Conservation (phyloP, 2,888 invertebrate genomes). For the Apamea epomidion region DNA sequence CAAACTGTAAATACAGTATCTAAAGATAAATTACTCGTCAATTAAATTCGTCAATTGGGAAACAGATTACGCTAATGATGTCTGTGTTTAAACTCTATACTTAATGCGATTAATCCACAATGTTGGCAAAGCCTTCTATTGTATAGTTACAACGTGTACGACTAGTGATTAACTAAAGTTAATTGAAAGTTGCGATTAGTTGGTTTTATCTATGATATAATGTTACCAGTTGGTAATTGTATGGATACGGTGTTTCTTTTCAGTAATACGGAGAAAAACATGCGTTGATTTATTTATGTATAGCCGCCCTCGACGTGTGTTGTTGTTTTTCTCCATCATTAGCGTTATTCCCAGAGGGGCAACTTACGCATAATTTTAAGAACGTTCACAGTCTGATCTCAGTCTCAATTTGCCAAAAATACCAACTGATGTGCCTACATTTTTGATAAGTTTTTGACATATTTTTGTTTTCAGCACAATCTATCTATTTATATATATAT, state of each 20-base stretch:
- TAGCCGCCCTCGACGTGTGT: background rate
- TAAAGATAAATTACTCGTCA: slow-evolving; percentile 42
- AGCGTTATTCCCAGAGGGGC: background rate
- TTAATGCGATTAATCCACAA: slow-evolving; percentile 41
- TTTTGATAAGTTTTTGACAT: too few relatives aligned
- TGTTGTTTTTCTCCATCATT: background rate
- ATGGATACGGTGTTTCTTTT: background rate
- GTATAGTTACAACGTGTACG: background rate
- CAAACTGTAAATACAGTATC: slow-evolving; percentile 5
- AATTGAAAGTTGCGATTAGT: slow-evolving; percentile 10
- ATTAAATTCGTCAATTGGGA: slow-evolving; percentile 37
- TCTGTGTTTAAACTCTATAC: slow-evolving; percentile 38
- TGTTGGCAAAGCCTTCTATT: slow-evolving; percentile 17
- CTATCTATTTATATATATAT: too few relatives aligned
- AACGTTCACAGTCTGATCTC: too few relatives aligned
- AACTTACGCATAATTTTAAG: too few relatives aligned
- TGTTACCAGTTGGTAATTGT: background rate
- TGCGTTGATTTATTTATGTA: background rate
- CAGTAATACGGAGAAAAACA: background rate
- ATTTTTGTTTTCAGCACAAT: too few relatives aligned
- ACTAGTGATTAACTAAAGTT: slow-evolving; percentile 6
- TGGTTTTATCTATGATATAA: background rate
- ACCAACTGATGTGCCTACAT: too few relatives aligned
- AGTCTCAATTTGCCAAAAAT: too few relatives aligned
- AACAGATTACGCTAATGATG: slow-evolving; percentile 54